A percentile compares a stretch with the other conserved stretches of the same genome.
Conservation (phyloP, 2,797 vertebrate genomes). For the Dendrocincla fuliginosa region DNA sequence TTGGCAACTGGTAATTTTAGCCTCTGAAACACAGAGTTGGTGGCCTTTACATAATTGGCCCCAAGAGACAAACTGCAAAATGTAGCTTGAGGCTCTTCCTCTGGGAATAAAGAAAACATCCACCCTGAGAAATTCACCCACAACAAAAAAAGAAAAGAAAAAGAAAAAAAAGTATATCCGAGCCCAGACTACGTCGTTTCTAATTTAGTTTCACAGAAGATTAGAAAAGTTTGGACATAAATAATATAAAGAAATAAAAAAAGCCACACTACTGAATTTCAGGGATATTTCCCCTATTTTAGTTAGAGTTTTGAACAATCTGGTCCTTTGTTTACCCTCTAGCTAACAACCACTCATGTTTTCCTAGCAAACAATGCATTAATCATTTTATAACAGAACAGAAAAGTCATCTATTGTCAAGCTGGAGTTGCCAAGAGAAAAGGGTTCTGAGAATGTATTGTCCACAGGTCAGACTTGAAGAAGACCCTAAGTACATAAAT, state of each 20-base stretch:
- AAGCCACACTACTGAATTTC: background rate
- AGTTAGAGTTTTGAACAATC: background rate
- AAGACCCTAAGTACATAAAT: background rate
- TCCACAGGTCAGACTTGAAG: background rate
- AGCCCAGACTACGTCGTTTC: background rate
- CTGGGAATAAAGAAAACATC: background rate
- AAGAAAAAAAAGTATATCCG: background rate
- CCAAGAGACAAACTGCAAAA: conserved; percentile 4
- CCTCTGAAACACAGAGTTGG: conserved; percentile 14
- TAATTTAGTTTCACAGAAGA: background rate
- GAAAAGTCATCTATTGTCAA: background rate
- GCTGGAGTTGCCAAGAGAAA: background rate
- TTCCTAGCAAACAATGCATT: background rate
- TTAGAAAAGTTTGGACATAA: background rate
- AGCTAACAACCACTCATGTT: background rate
- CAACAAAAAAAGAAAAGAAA: background rate
- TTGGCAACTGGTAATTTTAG: background rate
- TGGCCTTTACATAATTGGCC: conserved; percentile 56
- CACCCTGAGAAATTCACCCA: background rate
- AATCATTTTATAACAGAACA: background rate
- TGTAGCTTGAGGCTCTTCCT: background rate
- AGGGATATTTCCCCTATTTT: background rate
- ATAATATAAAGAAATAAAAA: background rate
- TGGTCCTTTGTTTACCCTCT: background rate
- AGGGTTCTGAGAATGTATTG: background rate